A percentile compares a stretch with the other conserved stretches of the same genome.
phyloP scores from a whole-genome alignment of 2,888 invertebrate species.

The Meteorus cinctellus region DNA sequence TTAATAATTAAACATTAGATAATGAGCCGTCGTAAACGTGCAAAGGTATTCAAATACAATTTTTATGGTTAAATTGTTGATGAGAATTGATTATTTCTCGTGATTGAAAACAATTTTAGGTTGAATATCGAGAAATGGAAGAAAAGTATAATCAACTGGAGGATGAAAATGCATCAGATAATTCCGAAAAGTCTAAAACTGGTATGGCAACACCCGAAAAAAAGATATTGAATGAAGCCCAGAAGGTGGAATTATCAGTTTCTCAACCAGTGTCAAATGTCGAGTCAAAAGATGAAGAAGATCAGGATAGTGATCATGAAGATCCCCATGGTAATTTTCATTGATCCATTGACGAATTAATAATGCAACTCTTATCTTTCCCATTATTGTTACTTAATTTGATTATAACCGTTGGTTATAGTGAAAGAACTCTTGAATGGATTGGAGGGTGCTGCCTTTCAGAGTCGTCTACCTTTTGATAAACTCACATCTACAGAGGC shows the following conservation, averaged over 20 bases:
- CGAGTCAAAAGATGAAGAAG: slow-evolving; percentile 73
- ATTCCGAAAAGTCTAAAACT: slow-evolving; percentile 78
- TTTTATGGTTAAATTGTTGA: not conserved
- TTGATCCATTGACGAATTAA: not conserved
- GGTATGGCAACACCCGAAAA: slow-evolving; percentile 70
- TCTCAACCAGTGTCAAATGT: slow-evolving; percentile 75
- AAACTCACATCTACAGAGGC: slow-evolving; percentile 96
- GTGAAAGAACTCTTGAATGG: slow-evolving; percentile 74
- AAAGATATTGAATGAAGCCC: slow-evolving; percentile 68
- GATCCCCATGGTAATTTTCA: slow-evolving; percentile 76
- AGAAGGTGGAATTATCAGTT: slow-evolving; percentile 76
- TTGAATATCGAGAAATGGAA: slow-evolving; percentile 81
- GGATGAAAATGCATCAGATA: slow-evolving; percentile 78
- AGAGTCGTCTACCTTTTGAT: slow-evolving; percentile 94
- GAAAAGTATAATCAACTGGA: slow-evolving; percentile 80
- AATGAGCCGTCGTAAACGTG: slow-evolving; percentile 79
- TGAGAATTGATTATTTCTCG: not conserved
- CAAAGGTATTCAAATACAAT: slow-evolving; percentile 72
- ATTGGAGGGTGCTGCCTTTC: slow-evolving; percentile 94
- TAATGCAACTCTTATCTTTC: not conserved
- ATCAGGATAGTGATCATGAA: slow-evolving; percentile 80
- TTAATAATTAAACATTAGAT: slow-evolving; percentile 29
- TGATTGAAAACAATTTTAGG: slow-evolving; percentile 67
- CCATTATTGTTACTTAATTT: slow-evolving; percentile 8
- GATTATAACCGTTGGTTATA: slow-evolving; percentile 45